phyloP scores from a whole-genome alignment of 2,113 vertebrate species.

The Atractosteus spatula region DNA sequence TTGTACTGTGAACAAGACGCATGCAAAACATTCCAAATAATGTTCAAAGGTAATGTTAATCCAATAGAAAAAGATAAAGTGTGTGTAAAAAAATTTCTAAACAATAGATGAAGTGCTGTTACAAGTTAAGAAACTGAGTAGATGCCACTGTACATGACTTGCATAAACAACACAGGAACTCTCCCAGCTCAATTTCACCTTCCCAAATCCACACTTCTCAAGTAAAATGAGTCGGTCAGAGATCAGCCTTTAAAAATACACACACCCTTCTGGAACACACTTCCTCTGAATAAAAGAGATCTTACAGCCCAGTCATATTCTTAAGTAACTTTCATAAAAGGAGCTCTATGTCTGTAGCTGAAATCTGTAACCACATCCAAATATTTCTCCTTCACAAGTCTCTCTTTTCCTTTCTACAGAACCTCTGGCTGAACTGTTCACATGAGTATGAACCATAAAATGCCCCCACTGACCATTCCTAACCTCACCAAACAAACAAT shows the following conservation, averaged over 20 bases:
- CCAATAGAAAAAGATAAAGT: too few species aligned
- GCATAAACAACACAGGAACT: not conserved
- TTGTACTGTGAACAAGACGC: too few species aligned
- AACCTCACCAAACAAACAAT: too few species aligned
- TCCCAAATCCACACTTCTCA: slow-evolving; percentile 31
- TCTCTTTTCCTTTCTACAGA: slow-evolving; percentile 22
- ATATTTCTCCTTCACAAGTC: slow-evolving; percentile 16
- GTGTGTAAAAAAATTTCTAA: too few species aligned
- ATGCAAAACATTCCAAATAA: too few species aligned
- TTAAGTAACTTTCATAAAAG: slow-evolving; percentile 44
- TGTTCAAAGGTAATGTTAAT: too few species aligned
- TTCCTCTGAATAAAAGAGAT: slow-evolving; percentile 37
- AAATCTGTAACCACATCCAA: slow-evolving; percentile 32
- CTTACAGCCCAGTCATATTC: slow-evolving; percentile 26
- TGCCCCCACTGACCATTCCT: too few species aligned
- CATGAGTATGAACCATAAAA: too few species aligned
- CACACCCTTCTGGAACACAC: slow-evolving; percentile 55
- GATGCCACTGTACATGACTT: too few species aligned
- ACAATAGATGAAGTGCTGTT: too few species aligned
- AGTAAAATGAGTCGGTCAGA: slow-evolving; percentile 48
- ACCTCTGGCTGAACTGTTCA: slow-evolving; percentile 1
- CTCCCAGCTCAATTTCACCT: slow-evolving; percentile 25
- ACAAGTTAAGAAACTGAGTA: too few species aligned
- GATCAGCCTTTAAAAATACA: slow-evolving; percentile 53
- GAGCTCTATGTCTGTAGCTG: slow-evolving; percentile 43